Evolutionary conservation across 2,113 vertebrate species (phyloP).

Genomic region (Acinonyx jubatus): DNA sequence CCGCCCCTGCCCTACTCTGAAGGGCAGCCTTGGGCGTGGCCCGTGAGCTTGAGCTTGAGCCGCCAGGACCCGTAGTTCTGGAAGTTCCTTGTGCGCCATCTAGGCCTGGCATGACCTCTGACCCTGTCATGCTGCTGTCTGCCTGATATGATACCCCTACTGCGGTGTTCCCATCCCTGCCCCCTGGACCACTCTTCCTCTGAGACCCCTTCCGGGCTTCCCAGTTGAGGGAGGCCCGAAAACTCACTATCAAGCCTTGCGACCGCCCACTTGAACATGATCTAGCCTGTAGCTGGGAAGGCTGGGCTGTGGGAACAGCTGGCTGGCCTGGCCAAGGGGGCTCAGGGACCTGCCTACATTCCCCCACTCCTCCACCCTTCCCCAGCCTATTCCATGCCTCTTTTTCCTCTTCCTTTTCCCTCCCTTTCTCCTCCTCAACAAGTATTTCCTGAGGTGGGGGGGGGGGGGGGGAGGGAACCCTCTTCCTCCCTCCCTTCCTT

Average conservation of each 20-base stretch:
- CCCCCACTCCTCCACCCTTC: neutral
- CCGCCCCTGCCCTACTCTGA: neutral
- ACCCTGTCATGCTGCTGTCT: neutral
- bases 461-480: no score
- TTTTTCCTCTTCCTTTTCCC: neutral
- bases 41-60: neutral
- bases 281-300: neutral
- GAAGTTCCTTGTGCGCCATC: neutral
- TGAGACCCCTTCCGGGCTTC: neutral
- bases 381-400: neutral
- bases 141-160: neutral
- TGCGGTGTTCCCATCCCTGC: neutral
- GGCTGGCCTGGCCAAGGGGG: neutral
- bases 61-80: neutral
- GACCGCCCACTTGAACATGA: neutral
- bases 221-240: neutral
- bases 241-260: neutral
- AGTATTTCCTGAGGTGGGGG: neutral
- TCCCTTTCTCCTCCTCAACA: neutral
- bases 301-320: no score
- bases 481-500: neutral
- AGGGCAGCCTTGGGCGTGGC: neutral
- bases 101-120: neutral
- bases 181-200: neutral
- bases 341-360: neutral